Evolutionary conservation across 2,797 vertebrate species (phyloP).

Genomic region (Phrynocephalus forsythii): DNA sequence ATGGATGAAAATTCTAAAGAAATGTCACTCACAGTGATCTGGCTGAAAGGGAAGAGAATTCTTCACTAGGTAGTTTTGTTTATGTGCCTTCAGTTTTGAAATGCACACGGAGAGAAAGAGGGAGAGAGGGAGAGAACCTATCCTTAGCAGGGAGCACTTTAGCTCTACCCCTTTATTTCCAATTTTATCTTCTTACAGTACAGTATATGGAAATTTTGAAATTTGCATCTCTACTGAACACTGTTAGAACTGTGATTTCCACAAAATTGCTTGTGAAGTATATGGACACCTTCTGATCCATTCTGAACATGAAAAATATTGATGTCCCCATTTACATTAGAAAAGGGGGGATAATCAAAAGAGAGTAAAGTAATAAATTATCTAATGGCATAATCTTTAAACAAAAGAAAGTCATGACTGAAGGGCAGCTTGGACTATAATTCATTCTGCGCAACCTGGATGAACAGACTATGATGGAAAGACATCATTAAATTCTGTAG

Average conservation of each 20-base stretch:
- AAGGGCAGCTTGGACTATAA: slow-evolving; percentile 20
- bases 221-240: slow-evolving; percentile 48
- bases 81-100: neutral
- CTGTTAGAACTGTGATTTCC: slow-evolving; percentile 39
- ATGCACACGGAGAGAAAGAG: neutral
- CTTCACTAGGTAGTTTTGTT: neutral
- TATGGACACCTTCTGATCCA: slow-evolving; percentile 30
- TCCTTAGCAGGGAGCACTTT: too few relatives aligned
- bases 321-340: slow-evolving; percentile 14
- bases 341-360: slow-evolving; percentile 30
- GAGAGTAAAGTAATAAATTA: slow-evolving; percentile 45
- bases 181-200: too few relatives aligned
- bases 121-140: neutral
- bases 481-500: slow-evolving; percentile 36
- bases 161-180: too few relatives aligned
- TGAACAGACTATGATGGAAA: slow-evolving; percentile 35
- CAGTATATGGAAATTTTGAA: slow-evolving; percentile 43
- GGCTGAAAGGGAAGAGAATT: neutral
- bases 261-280: slow-evolving; percentile 16
- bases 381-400: slow-evolving; percentile 38
- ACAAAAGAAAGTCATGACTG: slow-evolving; percentile 42
- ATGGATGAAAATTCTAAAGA: slow-evolving; percentile 25
- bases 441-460: slow-evolving; percentile 23
- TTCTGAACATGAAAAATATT: slow-evolving; percentile 48
- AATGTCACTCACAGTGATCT: neutral